Evolutionary conservation across 2,113 vertebrate genomes (phyloP), one percentile per base, ranked within the genome.

Genomic region (Rhegmatorhina hoffmannsi): DNA sequence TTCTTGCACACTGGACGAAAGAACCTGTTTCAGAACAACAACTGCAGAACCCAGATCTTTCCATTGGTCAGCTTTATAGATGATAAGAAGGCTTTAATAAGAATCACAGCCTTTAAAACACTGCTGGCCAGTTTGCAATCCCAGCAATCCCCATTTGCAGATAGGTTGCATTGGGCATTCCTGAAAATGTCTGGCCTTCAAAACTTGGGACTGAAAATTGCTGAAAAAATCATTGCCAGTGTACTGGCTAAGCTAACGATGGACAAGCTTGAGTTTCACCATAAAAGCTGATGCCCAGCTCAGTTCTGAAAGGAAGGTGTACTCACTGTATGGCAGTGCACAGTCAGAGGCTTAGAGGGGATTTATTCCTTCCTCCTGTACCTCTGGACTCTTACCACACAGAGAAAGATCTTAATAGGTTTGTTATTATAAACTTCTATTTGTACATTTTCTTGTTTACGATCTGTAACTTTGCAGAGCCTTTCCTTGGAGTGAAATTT

Each of bases 401-500:
- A 74, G 58, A 66, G 31, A 78, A 69, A 70, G n/a, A n/a, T 68
- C 53, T 83, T 82, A 79, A 82, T 87, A 64, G 81, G 50, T 82
- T 50, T 73, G 56, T 28, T 91, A 47, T n/a, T 43, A 64, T 83
- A 62, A 86, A 69, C 20, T 86, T 92, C 46, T 31, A 49, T 77
- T 84, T 84, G 50, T 75, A 50, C 5, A 1, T 76, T 16, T 52
- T 75, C 38, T 53, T 70, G 31, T 70, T 63, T 28, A 43, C 90
- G 68, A 93, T 56, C 34, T 93, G 60, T 84, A 60, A 38, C 34
- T 77, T 90, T 49, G 56, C 34, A 81, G 93, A 94, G 49, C 67
- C 64, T 95, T 90, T 90, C 44, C 75, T 85, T 62, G 34, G 79
- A 76, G 31, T 69, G 79, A 94, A 92, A n/a, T 88, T 94, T 96